phyloP scores from a whole-genome alignment of 1,140 invertebrate species.

The Orussus abietinus region DNA sequence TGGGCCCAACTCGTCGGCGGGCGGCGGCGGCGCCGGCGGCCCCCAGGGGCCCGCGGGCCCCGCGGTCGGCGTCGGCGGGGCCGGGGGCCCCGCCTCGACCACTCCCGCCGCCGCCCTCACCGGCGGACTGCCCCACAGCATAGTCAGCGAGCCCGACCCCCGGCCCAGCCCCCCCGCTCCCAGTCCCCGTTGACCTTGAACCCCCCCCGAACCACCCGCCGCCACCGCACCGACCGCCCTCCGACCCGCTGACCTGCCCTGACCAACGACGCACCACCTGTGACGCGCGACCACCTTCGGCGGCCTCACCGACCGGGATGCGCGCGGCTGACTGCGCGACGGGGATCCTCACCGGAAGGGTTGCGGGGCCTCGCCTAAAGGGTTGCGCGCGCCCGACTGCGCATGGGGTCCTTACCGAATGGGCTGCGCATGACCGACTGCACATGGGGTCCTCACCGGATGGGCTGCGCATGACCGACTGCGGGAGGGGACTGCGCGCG shows the following conservation, averaged over 20 bases:
- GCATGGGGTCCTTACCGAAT: too few relatives aligned
- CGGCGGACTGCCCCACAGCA: constrained; percentile 51
- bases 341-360: too few relatives aligned
- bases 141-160: constrained; percentile 51
- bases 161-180: constrained; percentile 51
- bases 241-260: constrained; percentile 30
- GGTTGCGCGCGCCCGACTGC: too few relatives aligned
- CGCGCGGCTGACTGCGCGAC: too few relatives aligned
- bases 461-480: too few relatives aligned
- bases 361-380: too few relatives aligned
- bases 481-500: too few relatives aligned
- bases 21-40: constrained; percentile 21
- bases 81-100: constrained; percentile 34
- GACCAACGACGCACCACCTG: constrained; percentile 32
- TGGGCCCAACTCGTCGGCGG: constrained; percentile 1
- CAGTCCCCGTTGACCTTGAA: constrained; percentile 52
- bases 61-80: constrained; percentile 34
- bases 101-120: constrained; percentile 43
- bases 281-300: constrained; percentile 13
- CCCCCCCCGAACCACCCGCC: constrained; percentile 13
- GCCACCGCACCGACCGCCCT: constrained; percentile 29
- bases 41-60: constrained; percentile 28
- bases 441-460: too few relatives aligned
- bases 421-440: too few relatives aligned
- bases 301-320: too few relatives aligned